A percentile compares a stretch with the other conserved stretches of the same genome.
Evolutionary conservation across 2,888 invertebrate genomes (phyloP).

Genomic region (Diplazon laetatorius): DNA sequence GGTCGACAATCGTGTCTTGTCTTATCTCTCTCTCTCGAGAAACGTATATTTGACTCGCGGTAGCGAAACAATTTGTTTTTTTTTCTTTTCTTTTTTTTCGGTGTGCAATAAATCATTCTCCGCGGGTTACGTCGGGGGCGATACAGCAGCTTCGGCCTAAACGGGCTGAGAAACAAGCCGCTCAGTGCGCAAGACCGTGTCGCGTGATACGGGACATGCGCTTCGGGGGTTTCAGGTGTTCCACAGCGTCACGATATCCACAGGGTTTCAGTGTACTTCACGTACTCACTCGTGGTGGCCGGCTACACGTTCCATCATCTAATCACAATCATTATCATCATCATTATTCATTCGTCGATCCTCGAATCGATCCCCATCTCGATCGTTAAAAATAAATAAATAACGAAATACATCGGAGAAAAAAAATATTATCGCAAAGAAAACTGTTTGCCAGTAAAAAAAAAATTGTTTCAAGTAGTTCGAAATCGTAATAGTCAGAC

Average conservation of each 20-base stretch:
- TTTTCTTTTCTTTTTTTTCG: conserved; percentile 33
- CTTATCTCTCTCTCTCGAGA: conserved; percentile 42
- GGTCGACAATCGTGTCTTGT: not conserved
- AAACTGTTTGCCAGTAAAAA: no score
- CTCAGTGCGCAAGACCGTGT: conserved; percentile 9
- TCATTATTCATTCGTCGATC: no score
- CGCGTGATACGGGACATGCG: conserved; percentile 66
- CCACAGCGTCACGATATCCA: conserved; percentile 58
- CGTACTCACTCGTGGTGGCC: conserved; percentile 60
- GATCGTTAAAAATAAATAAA: not conserved
- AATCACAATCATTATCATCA: no score
- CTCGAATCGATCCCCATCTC: not conserved
- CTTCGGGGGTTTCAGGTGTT: conserved; percentile 68
- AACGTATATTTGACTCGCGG: not conserved
- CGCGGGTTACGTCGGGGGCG: not conserved
- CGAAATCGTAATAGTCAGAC: not conserved
- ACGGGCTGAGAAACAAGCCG: no score
- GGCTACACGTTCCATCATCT: no score
- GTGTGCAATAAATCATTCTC: conserved; percentile 64
- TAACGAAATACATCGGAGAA: not conserved
- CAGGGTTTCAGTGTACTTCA: conserved; percentile 67
- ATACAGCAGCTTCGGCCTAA: no score
- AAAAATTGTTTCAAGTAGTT: not conserved
- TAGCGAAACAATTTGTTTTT: not conserved
- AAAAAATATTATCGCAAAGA: no score